These are phyloP conservation scores for Sturnus vulgaris DNA, from an alignment of 2,113 vertebrate genomes.

Conservation along the genomic window DNA sequence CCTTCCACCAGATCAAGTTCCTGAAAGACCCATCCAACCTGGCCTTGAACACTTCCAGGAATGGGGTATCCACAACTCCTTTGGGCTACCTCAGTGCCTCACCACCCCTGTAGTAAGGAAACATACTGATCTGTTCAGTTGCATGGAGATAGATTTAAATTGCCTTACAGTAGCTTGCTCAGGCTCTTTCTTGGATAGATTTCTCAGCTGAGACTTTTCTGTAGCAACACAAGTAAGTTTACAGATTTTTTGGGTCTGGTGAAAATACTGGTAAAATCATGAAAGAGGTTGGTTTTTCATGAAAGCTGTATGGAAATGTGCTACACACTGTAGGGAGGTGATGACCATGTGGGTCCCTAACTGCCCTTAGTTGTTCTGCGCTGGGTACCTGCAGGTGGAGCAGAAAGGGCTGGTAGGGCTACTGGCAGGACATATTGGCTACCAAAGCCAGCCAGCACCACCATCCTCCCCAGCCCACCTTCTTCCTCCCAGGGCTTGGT, in stretches of 20 bases:
- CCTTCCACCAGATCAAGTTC: neutral
- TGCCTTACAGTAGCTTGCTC: neutral
- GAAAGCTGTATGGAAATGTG: neutral
- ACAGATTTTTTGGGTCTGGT: neutral
- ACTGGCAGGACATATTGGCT: neutral
- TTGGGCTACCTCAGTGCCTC: neutral
- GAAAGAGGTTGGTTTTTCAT: neutral
- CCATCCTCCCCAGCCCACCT: too few relatives aligned
- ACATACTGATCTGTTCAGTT: neutral
- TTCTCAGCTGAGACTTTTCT: neutral
- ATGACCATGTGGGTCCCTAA: too few relatives aligned
- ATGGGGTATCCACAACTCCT: neutral
- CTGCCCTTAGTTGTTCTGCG: fast-evolving
- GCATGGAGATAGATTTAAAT: neutral
- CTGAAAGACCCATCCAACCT: neutral
- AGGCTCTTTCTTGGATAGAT: neutral
- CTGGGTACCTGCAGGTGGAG: neutral
- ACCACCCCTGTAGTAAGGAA: neutral
- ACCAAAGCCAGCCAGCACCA: neutral
- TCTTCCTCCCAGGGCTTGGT: neutral
- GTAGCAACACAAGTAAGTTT: neutral
- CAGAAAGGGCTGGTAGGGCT: neutral
- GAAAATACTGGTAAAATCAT: neutral
- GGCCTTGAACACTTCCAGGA: neutral
- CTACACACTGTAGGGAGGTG: neutral